Conservation (phyloP, 2,888 invertebrate genomes). For the Tetragonula carbonaria region DNA sequence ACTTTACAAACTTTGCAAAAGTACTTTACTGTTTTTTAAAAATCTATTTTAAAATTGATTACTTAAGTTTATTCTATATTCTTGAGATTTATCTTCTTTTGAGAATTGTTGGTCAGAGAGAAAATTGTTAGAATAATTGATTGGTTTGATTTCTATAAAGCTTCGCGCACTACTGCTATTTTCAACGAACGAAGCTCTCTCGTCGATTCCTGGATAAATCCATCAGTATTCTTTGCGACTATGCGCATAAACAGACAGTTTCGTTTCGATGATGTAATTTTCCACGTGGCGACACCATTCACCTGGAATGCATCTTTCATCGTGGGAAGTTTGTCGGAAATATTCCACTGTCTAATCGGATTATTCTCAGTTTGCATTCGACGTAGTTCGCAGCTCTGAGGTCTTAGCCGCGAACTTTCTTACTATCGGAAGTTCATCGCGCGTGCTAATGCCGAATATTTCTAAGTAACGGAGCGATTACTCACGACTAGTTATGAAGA, state of each 20-base stretch:
- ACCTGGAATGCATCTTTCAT: not conserved
- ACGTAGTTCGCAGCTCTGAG: not conserved
- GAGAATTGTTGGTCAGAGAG: not conserved
- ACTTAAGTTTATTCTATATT: not conserved
- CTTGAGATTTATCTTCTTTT: not conserved
- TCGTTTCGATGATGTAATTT: not conserved
- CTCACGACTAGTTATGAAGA: not conserved
- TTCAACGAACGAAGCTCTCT: not conserved
- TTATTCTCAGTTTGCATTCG: constrained; percentile 22
- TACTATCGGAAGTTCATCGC: constrained; percentile 1
- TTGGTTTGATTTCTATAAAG: not conserved
- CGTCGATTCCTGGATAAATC: not conserved
- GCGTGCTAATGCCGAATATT: not conserved
- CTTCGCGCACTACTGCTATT: not conserved
- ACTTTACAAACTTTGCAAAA: too few species aligned
- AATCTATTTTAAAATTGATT: too few species aligned
- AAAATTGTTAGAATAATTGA: not conserved
- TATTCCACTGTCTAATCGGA: constrained; percentile 20
- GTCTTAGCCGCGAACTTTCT: constrained; percentile 6
- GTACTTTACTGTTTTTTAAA: too few species aligned
- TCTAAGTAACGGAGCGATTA: not conserved
- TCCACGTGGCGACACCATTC: constrained; percentile 6
- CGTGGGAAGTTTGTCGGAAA: constrained; percentile 8
- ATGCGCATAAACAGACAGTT: not conserved
- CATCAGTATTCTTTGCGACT: too few species aligned